Evolutionary conservation across 2,888 invertebrate species (phyloP).

Genomic region (Melinaea marsaeus): DNA sequence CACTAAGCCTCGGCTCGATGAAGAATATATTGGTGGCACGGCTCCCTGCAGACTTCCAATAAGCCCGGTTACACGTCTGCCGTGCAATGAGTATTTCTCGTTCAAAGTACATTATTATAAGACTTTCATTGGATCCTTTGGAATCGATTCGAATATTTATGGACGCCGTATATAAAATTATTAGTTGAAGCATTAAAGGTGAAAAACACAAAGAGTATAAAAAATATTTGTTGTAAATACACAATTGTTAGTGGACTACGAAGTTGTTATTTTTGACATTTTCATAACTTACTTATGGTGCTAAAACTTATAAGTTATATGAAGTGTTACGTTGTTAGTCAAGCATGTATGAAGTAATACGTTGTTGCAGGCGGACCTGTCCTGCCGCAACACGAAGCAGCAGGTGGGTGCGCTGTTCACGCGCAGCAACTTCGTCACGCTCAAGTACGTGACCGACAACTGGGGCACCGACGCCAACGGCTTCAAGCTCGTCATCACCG

Average conservation of each 20-base stretch:
- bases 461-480: constrained; percentile 96
- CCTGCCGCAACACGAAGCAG: constrained; percentile 93
- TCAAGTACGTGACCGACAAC: constrained; percentile 94
- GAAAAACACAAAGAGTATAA: too few relatives aligned
- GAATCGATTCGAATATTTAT: too few relatives aligned
- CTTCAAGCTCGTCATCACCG: constrained; percentile 95
- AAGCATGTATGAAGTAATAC: constrained; percentile 32
- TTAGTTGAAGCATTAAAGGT: too few relatives aligned
- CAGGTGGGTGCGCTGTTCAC: constrained; percentile 93
- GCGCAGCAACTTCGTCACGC: constrained; percentile 94
- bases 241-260: background rate
- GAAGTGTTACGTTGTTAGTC: constrained; percentile 12
- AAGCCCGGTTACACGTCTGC: constrained; percentile 13
- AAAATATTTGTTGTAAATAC: too few relatives aligned
- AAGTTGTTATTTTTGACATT: too few relatives aligned
- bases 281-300: too few relatives aligned
- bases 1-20: constrained; percentile 62
- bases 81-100: background rate
- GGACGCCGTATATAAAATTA: too few relatives aligned
- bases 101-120: background rate
- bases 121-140: too few relatives aligned
- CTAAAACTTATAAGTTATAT: too few relatives aligned
- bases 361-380: constrained; percentile 88
- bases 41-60: constrained; percentile 28
- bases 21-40: constrained; percentile 58